Evolutionary conservation across 2,888 invertebrate genomes (phyloP).

Genomic region (Nephrotoma appendiculata): DNA sequence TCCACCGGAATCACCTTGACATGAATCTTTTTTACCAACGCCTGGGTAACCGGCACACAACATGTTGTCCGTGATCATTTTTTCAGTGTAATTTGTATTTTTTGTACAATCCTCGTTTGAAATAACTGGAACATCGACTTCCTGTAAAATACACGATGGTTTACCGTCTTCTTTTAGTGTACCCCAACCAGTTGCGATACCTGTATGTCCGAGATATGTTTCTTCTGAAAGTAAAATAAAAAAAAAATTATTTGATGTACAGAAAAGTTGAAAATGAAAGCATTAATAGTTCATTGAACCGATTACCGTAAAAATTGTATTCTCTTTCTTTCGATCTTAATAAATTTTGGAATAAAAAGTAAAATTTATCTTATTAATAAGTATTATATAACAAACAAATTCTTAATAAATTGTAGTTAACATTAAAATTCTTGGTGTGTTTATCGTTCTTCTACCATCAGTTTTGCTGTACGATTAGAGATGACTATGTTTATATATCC

Average conservation of each 20-base stretch:
- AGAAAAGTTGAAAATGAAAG: constrained; percentile 1
- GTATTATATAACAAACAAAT: no score
- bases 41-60: constrained; percentile 67
- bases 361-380: no score
- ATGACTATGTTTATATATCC: no score
- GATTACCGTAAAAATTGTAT: neutral
- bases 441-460: no score
- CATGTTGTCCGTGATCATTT: constrained; percentile 83
- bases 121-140: constrained; percentile 57
- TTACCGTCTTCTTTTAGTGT: constrained; percentile 74
- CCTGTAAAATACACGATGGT: constrained; percentile 67
- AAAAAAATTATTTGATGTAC: neutral
- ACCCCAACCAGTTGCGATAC: constrained; percentile 76
- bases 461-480: no score
- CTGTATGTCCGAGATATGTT: constrained; percentile 55
- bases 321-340: no score
- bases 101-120: constrained; percentile 52
- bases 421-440: no score
- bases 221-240: constrained; percentile 35
- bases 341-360: no score
- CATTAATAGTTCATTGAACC: neutral
- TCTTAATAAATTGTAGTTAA: no score
- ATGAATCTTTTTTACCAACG: constrained; percentile 60
- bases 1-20: constrained; percentile 47
- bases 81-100: constrained; percentile 61